These are phyloP conservation scores for Hoplias malabaricus DNA, from an alignment of 2,113 vertebrate species.

Conservation along the genomic window DNA sequence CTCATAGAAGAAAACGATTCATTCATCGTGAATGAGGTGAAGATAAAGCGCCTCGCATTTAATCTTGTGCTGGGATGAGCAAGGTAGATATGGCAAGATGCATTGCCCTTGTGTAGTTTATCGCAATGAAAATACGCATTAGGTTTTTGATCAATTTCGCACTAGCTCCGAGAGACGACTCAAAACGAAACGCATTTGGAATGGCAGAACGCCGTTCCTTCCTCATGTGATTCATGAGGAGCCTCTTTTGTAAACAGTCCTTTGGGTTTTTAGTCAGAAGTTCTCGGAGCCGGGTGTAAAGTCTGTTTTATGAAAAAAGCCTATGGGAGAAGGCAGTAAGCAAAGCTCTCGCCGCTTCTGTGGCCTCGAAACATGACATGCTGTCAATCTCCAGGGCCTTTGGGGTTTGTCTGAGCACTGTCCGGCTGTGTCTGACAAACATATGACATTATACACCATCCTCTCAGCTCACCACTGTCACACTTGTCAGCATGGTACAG, in stretches of 20 bases:
- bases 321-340: conserved; percentile 20
- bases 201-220: background rate
- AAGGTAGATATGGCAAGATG: conserved; percentile 3
- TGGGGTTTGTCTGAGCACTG: conserved; percentile 38
- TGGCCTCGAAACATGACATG: conserved; percentile 19
- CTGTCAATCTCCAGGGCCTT: conserved; percentile 23
- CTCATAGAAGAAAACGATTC: background rate
- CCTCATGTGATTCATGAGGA: background rate
- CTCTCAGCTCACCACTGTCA: conserved; percentile 46
- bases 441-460: conserved; percentile 44
- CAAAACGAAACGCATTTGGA: background rate
- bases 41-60: background rate
- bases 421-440: conserved; percentile 47
- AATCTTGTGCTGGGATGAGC: conserved; percentile 13
- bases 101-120: background rate
- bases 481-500: conserved; percentile 46
- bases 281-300: background rate
- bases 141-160: background rate
- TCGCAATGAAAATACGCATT: background rate
- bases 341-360: conserved; percentile 8
- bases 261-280: background rate
- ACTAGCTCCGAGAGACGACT: background rate
- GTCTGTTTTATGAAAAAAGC: background rate
- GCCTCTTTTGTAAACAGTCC: background rate
- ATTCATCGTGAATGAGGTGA: background rate